These are phyloP conservation scores for Peromyscus melanophrys DNA, from an alignment of 2,797 vertebrate species.

Conservation along the genomic window DNA sequence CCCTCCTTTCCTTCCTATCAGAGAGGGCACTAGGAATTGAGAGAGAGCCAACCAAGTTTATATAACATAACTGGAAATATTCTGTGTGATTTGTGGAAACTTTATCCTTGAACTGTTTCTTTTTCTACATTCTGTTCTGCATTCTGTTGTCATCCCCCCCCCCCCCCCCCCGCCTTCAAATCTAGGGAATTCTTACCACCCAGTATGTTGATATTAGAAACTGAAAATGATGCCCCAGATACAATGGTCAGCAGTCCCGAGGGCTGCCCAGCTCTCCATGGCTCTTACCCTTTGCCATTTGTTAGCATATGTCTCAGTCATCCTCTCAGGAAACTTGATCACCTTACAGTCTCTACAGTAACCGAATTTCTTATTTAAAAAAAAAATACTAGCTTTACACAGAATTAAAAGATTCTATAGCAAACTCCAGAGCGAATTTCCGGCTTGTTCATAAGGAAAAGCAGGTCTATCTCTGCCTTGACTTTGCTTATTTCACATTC, in stretches of 20 bases:
- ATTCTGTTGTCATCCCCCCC: not conserved
- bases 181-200: conserved; percentile 34
- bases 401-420: not conserved
- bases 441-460: not conserved
- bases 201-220: not conserved
- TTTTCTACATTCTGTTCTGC: not conserved
- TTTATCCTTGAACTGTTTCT: not conserved
- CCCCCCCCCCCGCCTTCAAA: not conserved
- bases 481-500: not conserved
- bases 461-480: not conserved
- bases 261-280: not conserved
- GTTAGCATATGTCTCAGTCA: not conserved
- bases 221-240: conserved; percentile 17
- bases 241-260: not conserved
- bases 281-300: conserved; percentile 24
- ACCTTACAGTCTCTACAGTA: not conserved
- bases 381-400: conserved; percentile 20
- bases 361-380: not conserved
- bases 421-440: not conserved
- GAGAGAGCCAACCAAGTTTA: conserved; percentile 55
- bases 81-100: conserved; percentile 6
- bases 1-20: not conserved
- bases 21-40: conserved; percentile 5
- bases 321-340: conserved; percentile 3
- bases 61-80: conserved; percentile 13